phyloP scores from a whole-genome alignment of 37 sponge, comb jelly and placozoan species.

The Dysidea cf. avara region DNA sequence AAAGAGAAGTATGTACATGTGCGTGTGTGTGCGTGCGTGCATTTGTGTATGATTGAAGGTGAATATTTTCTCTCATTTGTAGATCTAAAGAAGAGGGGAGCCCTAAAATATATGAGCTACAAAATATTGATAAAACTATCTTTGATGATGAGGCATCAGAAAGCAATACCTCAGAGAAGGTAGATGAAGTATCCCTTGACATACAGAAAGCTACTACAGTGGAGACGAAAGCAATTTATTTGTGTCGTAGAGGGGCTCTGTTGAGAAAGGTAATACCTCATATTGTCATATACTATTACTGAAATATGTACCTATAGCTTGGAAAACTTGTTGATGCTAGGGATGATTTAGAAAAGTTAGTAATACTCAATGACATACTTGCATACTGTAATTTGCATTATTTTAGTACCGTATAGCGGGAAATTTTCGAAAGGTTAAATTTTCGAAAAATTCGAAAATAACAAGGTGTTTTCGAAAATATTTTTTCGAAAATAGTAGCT shows the following conservation, averaged over 20 bases:
- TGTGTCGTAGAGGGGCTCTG: slow-evolving; percentile 60
- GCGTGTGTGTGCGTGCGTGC: background rate
- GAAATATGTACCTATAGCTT: slow-evolving; percentile 22
- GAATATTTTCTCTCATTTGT: background rate
- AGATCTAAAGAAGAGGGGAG: background rate
- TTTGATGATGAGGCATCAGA: no score
- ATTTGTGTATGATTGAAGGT: background rate
- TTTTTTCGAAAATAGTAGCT: no score
- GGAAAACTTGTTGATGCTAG: slow-evolving; percentile 62
- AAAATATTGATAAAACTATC: no score
- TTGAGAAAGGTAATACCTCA: slow-evolving; percentile 46
- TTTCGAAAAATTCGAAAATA: no score
- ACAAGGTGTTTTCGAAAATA: no score
- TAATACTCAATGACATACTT: no score
- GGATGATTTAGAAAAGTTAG: slow-evolving; percentile 68
- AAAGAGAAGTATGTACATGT: background rate
- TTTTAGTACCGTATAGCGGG: no score
- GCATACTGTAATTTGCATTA: no score
- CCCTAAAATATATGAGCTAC: no score
- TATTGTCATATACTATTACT: background rate
- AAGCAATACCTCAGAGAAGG: background rate
- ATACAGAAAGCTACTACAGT: background rate
- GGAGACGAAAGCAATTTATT: no score
- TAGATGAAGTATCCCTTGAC: background rate
- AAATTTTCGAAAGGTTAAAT: no score